phyloP scores from a whole-genome alignment of 2,888 invertebrate species.

The Cancer borealis region DNA sequence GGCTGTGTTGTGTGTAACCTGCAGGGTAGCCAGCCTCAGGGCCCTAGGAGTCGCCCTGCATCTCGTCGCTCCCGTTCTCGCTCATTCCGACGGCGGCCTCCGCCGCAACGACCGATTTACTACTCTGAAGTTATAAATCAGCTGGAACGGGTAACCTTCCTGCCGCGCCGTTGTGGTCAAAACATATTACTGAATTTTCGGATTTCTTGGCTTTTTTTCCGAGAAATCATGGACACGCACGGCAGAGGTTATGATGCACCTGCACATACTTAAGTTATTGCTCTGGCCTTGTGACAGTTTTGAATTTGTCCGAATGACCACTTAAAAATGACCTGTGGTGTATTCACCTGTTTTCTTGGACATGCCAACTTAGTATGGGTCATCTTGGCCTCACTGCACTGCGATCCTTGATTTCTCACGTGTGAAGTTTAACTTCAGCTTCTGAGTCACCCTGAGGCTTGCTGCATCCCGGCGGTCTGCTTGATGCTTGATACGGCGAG shows the following conservation, averaged over 20 bases:
- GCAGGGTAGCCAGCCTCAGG: slow-evolving; percentile 69
- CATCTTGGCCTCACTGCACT: slow-evolving; percentile 54
- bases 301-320: slow-evolving; percentile 18
- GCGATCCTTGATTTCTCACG: slow-evolving; percentile 70
- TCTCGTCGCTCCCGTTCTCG: slow-evolving; percentile 69
- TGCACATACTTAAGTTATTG: slow-evolving; percentile 31
- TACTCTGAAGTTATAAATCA: slow-evolving; percentile 77
- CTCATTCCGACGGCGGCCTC: slow-evolving; percentile 72
- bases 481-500: slow-evolving; percentile 72
- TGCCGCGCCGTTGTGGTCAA: slow-evolving; percentile 55
- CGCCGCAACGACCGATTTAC: slow-evolving; percentile 74
- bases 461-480: slow-evolving; percentile 73
- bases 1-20: slow-evolving; percentile 65
- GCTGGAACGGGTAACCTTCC: slow-evolving; percentile 77
- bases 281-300: slow-evolving; percentile 4
- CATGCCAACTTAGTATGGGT: not conserved
- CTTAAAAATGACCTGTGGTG: not conserved
- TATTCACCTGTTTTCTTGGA: slow-evolving; percentile 13
- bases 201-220: slow-evolving; percentile 64
- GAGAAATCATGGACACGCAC: slow-evolving; percentile 72
- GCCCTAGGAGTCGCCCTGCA: slow-evolving; percentile 58
- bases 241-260: slow-evolving; percentile 47
- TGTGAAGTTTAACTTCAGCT: slow-evolving; percentile 67
- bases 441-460: slow-evolving; percentile 73
- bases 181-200: slow-evolving; percentile 57